phyloP scores from a whole-genome alignment of 37 sponge, comb jelly and placozoan species.

The Axinella damicornis region DNA sequence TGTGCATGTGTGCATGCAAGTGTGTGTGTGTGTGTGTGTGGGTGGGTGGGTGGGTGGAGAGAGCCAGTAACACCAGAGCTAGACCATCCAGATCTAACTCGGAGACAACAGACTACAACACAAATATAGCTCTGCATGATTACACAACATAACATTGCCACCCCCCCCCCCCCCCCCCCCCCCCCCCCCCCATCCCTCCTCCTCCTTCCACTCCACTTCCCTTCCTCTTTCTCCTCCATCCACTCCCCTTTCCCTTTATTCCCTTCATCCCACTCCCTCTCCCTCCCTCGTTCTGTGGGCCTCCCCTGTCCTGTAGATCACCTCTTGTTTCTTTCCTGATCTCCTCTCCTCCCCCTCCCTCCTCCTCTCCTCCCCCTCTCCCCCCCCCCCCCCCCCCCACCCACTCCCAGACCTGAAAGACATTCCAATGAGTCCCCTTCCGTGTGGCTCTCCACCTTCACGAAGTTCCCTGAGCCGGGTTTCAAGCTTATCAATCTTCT shows the following conservation, averaged over 20 bases:
- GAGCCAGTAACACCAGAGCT: no score
- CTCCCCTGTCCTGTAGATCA: no score
- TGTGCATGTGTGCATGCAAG: background rate
- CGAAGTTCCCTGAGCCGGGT: slow-evolving; percentile 28
- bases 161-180: background rate
- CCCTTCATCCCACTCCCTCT: background rate
- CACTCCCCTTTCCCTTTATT: background rate
- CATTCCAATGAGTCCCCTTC: background rate
- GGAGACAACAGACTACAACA: no score
- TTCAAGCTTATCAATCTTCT: slow-evolving; percentile 59
- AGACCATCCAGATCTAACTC: no score
- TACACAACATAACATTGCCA: no score
- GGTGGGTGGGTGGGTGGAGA: background rate
- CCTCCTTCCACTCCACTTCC: background rate
- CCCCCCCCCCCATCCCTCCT: slow-evolving; percentile 27
- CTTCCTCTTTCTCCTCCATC: background rate
- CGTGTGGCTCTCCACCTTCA: slow-evolving; percentile 24
- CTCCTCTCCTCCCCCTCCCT: background rate
- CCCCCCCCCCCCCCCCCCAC: background rate
- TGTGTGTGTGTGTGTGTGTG: slow-evolving; percentile 20
- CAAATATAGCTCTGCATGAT: no score
- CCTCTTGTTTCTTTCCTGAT: no score
- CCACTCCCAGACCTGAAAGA: background rate
- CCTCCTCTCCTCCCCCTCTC: background rate
- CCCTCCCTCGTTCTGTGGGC: no score